Evolutionary conservation across 2,888 invertebrate genomes (phyloP).

Genomic region (Heliconius ismenius): DNA sequence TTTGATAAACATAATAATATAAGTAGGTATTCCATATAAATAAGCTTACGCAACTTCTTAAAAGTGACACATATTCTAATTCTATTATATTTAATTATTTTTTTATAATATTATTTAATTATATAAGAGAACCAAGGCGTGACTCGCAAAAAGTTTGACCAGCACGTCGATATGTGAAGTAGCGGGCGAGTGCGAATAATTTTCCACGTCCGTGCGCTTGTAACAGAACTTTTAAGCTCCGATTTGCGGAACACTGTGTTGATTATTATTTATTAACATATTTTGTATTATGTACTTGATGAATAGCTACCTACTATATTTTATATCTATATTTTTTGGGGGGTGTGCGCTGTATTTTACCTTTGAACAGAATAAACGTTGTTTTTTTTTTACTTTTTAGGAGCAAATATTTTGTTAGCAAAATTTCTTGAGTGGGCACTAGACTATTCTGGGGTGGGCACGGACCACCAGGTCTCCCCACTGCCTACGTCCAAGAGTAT

Average conservation of each 20-base stretch:
- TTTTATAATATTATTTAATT: background rate
- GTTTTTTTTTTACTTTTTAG: too few relatives aligned
- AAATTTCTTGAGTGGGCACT: too few relatives aligned
- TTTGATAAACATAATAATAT: background rate
- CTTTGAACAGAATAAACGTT: too few relatives aligned
- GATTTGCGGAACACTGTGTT: background rate
- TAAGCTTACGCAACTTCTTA: background rate
- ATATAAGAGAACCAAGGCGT: conserved; percentile 27
- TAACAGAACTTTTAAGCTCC: conserved; percentile 62
- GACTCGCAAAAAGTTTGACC: conserved; percentile 43
- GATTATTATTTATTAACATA: background rate
- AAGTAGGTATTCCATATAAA: background rate
- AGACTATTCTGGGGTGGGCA: too few relatives aligned
- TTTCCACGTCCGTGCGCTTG: conserved; percentile 76
- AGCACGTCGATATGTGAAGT: conserved; percentile 44
- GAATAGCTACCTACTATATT: too few relatives aligned
- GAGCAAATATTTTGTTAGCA: too few relatives aligned
- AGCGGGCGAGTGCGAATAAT: conserved; percentile 71
- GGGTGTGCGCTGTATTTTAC: background rate
- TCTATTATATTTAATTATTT: background rate
- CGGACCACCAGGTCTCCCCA: too few relatives aligned
- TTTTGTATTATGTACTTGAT: background rate
- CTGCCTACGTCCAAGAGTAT: too few relatives aligned
- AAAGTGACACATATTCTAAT: background rate
- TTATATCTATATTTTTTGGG: background rate